phyloP scores from a whole-genome alignment of 2,113 vertebrate species.

The Tenebrosternarchus preto region DNA sequence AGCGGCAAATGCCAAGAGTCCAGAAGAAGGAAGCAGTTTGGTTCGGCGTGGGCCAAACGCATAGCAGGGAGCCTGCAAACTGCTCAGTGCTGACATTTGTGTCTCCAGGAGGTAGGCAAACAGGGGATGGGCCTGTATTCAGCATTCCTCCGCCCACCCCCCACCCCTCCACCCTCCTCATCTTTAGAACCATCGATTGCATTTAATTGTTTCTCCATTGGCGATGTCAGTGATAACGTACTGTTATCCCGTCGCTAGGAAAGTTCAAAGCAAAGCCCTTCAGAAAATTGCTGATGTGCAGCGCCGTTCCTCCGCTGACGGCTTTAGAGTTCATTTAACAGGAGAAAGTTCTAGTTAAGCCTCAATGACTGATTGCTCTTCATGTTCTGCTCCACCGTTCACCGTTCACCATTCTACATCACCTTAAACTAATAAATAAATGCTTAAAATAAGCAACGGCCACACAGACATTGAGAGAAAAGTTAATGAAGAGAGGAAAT shows the following conservation, averaged over 20 bases:
- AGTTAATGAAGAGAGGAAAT: conserved; percentile 49
- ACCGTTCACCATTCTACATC: conserved; percentile 67
- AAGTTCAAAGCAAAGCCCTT: conserved; percentile 41
- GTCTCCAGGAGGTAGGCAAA: conserved; percentile 78
- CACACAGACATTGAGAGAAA: conserved; percentile 28
- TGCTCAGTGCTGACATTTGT: conserved; percentile 83
- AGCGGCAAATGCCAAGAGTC: conserved; percentile 73
- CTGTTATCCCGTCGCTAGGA: conserved; percentile 57
- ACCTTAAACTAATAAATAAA: conserved; percentile 70
- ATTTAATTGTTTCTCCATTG: conserved; percentile 70
- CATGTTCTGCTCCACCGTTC: conserved; percentile 72
- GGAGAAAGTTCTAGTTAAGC: conserved; percentile 78
- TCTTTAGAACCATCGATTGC: conserved; percentile 67
- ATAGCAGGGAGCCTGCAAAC: conserved; percentile 81
- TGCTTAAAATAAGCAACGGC: conserved; percentile 60
- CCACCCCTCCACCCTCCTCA: conserved; percentile 52
- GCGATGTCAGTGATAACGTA: conserved; percentile 61
- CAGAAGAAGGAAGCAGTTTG: conserved; percentile 80
- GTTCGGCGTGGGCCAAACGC: conserved; percentile 75
- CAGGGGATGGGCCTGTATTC: conserved; percentile 70
- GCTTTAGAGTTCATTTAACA: conserved; percentile 72
- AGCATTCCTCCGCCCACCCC: conserved; percentile 47
- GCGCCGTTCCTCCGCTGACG: conserved; percentile 64
- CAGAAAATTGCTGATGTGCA: conserved; percentile 72
- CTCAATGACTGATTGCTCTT: conserved; percentile 77